Evolutionary conservation across 2,888 invertebrate species (phyloP), one percentile per base, ranked within the genome.

Genomic region (Agrotis puta): DNA sequence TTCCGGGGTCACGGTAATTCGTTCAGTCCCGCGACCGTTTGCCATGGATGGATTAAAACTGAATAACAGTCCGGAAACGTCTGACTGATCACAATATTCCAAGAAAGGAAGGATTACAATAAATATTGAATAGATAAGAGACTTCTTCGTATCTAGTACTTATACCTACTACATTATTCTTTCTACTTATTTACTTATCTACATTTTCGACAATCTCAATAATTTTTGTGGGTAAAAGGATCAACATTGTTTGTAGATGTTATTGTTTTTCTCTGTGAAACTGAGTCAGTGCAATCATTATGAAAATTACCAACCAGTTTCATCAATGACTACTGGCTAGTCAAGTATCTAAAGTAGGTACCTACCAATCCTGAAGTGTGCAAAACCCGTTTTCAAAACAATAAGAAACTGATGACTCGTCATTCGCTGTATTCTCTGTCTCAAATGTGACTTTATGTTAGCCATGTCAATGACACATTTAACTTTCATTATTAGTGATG

Each of bases 381-480:
- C 39, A 14, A 57, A 64, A 50, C 20, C 20, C 18, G 22, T 33
- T 22, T 22, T 33, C 3, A 43, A 22, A 33, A 43, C 22, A 50
- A 66, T 18, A 39, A 39, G 6, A 39, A 47, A 33, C 27, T 20
- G 9, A 45, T n/a, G 56, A 56, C 56, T 56, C 14, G 33, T 64
- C 13, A 11, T 22, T 47, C 16, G n/a, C 65, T 4, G 4, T 65
- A 39, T 63, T 33, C 22, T 48, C 22, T 14, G 22, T n/a, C 64
- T 22, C 0, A 7, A 33, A 20, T 24, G 7, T 33, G 16, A 27
- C n/a, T 69, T 20, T 9, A 22, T 39, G 22, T n/a, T 2, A 69
- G 33, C 16, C 16, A 47, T 39, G n/a, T 69, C 53, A 39, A 57
- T 70, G 50, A 50, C 71, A 70, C 27, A 57, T 57, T 57, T 18